Percentiles rank a stretch among this genome's conserved stretches.
These are phyloP conservation scores for Euzophera pinguis DNA, from an alignment of 2,888 invertebrate genomes.

Conservation along the genomic window DNA sequence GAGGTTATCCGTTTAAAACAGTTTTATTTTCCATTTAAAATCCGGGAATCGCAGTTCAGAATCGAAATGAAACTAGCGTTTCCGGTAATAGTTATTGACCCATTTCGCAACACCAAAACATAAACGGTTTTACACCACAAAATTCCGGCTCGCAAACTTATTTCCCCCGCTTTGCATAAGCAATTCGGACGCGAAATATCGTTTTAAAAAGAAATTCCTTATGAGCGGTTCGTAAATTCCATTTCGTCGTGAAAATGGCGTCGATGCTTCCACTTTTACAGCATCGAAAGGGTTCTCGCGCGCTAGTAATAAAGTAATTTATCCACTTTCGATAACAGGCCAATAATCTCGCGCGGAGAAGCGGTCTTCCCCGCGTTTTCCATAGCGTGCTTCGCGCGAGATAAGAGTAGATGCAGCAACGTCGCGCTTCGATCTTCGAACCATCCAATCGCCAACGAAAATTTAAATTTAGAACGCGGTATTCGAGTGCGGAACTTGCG, in stretches of 20 bases:
- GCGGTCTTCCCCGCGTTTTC: slow-evolving; percentile 27
- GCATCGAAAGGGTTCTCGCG: slow-evolving; percentile 50
- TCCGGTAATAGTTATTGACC: slow-evolving; percentile 7
- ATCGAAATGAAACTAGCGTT: background rate
- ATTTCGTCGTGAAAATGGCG: slow-evolving; percentile 58
- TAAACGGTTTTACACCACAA: slow-evolving; percentile 8
- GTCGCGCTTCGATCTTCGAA: background rate
- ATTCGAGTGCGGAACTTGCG: background rate
- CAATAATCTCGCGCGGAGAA: slow-evolving; percentile 55
- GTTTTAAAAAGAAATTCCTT: slow-evolving; percentile 55
- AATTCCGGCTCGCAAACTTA: slow-evolving; percentile 12
- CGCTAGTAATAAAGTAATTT: slow-evolving; percentile 73
- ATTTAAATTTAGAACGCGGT: slow-evolving; percentile 8
- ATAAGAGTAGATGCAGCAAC: slow-evolving; percentile 14
- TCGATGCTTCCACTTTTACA: slow-evolving; percentile 45
- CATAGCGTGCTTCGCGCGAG: slow-evolving; percentile 17
- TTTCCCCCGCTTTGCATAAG: slow-evolving; percentile 37
- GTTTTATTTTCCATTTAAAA: slow-evolving; percentile 7
- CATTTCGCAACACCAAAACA: slow-evolving; percentile 16
- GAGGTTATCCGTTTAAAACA: slow-evolving; percentile 1
- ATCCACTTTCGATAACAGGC: slow-evolving; percentile 70
- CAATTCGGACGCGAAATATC: slow-evolving; percentile 47
- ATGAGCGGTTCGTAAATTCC: slow-evolving; percentile 53
- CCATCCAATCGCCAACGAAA: slow-evolving; percentile 12
- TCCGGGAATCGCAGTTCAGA: background rate